Conservation (phyloP, 2,888 invertebrate species). For the Calameuta filiformis region DNA sequence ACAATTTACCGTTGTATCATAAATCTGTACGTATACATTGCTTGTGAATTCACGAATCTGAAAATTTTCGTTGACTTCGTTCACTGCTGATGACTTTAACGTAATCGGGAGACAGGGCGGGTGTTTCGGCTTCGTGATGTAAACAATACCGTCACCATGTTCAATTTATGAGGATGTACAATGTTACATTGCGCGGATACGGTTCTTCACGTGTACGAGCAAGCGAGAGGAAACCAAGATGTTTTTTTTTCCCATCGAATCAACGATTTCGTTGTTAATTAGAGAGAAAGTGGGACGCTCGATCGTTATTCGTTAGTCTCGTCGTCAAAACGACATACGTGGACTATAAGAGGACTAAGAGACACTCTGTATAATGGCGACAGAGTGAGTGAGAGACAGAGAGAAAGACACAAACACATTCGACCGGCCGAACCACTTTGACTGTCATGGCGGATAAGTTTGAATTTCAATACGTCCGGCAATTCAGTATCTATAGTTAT, state of each 20-base stretch:
- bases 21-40: no score
- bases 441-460: no score
- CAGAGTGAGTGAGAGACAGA: conserved; percentile 19
- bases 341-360: conserved; percentile 12
- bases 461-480: no score
- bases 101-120: no score
- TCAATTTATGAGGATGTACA: conserved; percentile 11
- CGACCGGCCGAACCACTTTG: conserved; percentile 1
- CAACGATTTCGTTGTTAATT: conserved; percentile 30
- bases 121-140: not conserved
- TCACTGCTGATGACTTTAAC: no score
- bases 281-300: conserved; percentile 42
- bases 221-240: conserved; percentile 6
- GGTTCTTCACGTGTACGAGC: not conserved
- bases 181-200: no score
- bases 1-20: no score
- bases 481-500: conserved; percentile 19
- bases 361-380: conserved; percentile 1
- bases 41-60: no score
- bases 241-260: not conserved
- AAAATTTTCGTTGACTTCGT: no score
- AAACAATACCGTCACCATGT: conserved; percentile 13
- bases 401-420: conserved; percentile 12
- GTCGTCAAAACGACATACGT: conserved; percentile 14
- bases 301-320: conserved; percentile 16